phyloP scores from a whole-genome alignment of 2,797 vertebrate genomes.

The Anableps anableps region DNA sequence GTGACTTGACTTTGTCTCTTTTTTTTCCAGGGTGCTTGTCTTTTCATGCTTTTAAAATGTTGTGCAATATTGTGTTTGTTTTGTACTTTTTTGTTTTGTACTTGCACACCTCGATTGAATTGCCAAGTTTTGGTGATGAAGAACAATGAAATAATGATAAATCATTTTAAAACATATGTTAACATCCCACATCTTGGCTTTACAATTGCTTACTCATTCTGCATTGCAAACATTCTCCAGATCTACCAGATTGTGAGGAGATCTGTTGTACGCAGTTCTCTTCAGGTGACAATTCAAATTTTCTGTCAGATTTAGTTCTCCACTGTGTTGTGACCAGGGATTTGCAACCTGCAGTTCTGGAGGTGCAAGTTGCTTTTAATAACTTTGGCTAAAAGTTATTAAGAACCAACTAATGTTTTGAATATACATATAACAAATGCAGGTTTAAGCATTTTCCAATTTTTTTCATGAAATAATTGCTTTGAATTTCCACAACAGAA shows the following conservation, averaged over 20 bases:
- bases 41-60: neutral
- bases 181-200: neutral
- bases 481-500: neutral
- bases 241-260: neutral
- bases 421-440: neutral
- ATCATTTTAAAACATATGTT: neutral
- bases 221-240: neutral
- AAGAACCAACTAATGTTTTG: neutral
- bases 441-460: neutral
- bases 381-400: neutral
- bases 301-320: neutral
- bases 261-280: neutral
- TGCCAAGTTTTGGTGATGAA: too few species aligned
- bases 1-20: neutral
- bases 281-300: neutral
- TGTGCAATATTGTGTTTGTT: neutral
- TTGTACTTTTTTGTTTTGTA: neutral
- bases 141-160: neutral
- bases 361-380: neutral
- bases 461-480: neutral
- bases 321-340: neutral
- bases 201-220: neutral
- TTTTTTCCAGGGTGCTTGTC: neutral
- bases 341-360: neutral
- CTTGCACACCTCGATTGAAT: neutral